Evolutionary conservation across 2,888 invertebrate species (phyloP), one percentile per base, ranked within the genome.

Genomic region (Galeopsomyia nigrocyanea): DNA sequence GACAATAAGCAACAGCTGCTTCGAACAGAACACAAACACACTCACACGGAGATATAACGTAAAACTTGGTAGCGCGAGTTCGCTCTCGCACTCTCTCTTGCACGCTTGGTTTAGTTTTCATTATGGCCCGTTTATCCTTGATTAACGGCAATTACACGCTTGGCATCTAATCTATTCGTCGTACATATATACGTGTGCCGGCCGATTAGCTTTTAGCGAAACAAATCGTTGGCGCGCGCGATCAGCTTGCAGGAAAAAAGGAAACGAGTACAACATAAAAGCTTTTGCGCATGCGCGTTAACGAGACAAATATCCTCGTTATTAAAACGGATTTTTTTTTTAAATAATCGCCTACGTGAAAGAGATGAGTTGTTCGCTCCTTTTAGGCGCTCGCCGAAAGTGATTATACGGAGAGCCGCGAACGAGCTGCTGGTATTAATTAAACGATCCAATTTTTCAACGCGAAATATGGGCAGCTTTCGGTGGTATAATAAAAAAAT

Each of bases 141-240:
- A 57, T 64, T 63, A 46, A 51, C 69, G 57, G 16, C 51, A 58
- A 50, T 69, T 69, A 64, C 57, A 7, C 31, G 63, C 51, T 39
- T 51, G 22, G 51, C 26, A 69, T 69, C 51, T 51, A 39, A 58
- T 51, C 31, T 50, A 26, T 56, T 65, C 65, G 56, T 3, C 46
- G 47, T 10, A 51, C 49, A n/a, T 21, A 13, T 3, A 53, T 31
- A n/a, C 10, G 51, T 51, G 49, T 55, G 26, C 26, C 2, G 21
- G 13, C 21, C 16, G 3, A 17, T 46, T 39, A 46, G 14, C 19
- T 53, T 64, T 39, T 14, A 57, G 56, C 31, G 14, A 13, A 2
- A 39, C 19, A 16, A 19, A 39, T 5, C 19, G 26, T 26, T 26
- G 26, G 61, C 10, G 5, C 49, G 61, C 21, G 22, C 39, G 21